Conservation (phyloP, 2,797 vertebrate species). For the Lacerta bilineata region DNA sequence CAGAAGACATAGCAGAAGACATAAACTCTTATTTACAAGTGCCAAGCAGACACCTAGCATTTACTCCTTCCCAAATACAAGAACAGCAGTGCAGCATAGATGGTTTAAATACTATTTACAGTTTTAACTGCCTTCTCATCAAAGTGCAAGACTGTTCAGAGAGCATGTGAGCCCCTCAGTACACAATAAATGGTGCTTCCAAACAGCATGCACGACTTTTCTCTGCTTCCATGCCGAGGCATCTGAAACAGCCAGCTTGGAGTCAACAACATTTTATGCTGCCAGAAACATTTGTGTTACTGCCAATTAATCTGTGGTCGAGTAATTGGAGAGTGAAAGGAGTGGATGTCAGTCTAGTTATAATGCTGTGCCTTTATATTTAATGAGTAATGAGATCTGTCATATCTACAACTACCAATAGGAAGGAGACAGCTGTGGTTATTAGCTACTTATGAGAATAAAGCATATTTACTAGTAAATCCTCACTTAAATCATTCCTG, state of each 20-base stretch:
- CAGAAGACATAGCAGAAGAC: neutral
- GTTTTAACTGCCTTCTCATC: constrained; percentile 19
- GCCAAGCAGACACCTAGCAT: neutral
- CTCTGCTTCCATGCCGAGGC: neutral
- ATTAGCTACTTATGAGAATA: neutral
- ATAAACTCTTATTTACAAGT: neutral
- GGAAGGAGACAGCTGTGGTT: constrained; percentile 6
- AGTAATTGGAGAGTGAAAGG: constrained; percentile 22
- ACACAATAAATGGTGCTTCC: neutral
- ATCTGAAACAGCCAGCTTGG: constrained; percentile 18
- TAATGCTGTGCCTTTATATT: constrained; percentile 19
- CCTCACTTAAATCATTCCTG: constrained; percentile 21
- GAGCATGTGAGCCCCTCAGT: neutral
- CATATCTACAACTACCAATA: constrained; percentile 28
- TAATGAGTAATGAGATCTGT: constrained; percentile 12
- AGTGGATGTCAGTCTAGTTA: constrained; percentile 35
- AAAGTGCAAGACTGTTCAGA: neutral
- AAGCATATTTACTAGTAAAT: neutral
- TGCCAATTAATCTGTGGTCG: neutral
- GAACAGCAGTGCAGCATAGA: neutral
- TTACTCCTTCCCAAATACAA: constrained; percentile 17
- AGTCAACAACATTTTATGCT: constrained; percentile 17
- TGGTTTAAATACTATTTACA: constrained; percentile 19
- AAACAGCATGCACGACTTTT: neutral
- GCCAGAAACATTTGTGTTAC: constrained; percentile 6